phyloP scores from a whole-genome alignment of 2,888 invertebrate genomes.

The Euplagia quadripunctaria region DNA sequence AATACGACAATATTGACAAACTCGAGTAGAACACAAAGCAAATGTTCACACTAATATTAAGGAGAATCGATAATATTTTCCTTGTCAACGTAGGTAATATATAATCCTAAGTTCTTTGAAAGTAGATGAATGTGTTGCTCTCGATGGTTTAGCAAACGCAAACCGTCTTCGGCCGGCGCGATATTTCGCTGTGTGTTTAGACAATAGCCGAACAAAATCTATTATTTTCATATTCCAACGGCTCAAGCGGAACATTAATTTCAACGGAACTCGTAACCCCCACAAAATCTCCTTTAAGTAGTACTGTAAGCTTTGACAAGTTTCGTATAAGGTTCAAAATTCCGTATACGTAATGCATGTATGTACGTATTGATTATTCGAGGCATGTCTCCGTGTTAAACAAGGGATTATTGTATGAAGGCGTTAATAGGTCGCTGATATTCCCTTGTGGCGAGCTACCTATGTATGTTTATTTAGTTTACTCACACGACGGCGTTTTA shows the following conservation, averaged over 20 bases:
- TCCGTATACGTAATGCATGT: slow-evolving; percentile 9
- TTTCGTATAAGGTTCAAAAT: slow-evolving; percentile 23
- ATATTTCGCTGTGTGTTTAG: slow-evolving; percentile 15
- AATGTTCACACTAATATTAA: neutral
- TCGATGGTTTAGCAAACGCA: neutral
- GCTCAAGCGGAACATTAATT: slow-evolving; percentile 44
- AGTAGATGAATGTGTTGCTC: slow-evolving; percentile 1
- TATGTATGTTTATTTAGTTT: neutral
- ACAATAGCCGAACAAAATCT: slow-evolving; percentile 30
- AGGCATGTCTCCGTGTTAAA: slow-evolving; percentile 41
- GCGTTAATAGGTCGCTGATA: slow-evolving; percentile 36
- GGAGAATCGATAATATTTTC: neutral
- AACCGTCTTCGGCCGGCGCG: neutral
- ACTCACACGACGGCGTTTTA: neutral
- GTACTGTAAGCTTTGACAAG: slow-evolving; percentile 24
- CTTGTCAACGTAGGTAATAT: neutral
- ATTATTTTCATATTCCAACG: slow-evolving; percentile 46
- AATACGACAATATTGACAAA: slow-evolving; percentile 38
- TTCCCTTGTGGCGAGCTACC: slow-evolving; percentile 11
- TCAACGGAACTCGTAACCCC: slow-evolving; percentile 47
- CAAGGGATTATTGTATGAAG: slow-evolving; percentile 45
- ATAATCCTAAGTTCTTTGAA: neutral
- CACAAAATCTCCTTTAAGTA: slow-evolving; percentile 11
- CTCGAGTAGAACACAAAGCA: slow-evolving; percentile 47
- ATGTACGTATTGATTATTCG: slow-evolving; percentile 46